Conservation (phyloP, 2,113 vertebrate species). For the Proteles cristata region DNA sequence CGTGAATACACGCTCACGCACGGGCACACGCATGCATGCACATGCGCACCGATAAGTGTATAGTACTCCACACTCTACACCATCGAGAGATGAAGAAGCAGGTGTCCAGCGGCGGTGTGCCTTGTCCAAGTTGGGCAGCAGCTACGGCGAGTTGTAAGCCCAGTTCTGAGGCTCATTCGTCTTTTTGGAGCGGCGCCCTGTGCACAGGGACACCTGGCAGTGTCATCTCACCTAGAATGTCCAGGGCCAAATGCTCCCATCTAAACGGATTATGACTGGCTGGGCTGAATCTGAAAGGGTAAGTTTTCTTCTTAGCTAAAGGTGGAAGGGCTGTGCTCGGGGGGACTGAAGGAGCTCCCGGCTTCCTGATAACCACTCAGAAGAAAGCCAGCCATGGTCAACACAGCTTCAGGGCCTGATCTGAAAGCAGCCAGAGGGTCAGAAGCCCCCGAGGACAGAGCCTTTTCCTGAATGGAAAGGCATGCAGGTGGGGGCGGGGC, state of each 20-base stretch:
- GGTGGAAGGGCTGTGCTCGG: not conserved
- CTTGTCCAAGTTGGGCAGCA: not conserved
- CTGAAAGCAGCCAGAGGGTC: not conserved
- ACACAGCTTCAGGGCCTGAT: not conserved
- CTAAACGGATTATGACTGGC: not conserved
- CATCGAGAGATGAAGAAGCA: not conserved
- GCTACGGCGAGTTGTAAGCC: accelerated
- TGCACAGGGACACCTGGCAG: not conserved
- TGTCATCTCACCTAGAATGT: not conserved
- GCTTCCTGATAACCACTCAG: not conserved
- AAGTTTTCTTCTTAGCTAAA: not conserved
- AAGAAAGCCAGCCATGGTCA: not conserved
- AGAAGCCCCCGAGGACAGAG: not conserved
- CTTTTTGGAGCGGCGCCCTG: not conserved
- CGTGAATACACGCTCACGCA: no score
- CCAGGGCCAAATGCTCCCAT: not conserved
- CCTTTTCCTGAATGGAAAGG: not conserved
- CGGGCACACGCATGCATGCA: not conserved
- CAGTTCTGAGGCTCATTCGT: not conserved
- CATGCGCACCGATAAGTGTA: no score
- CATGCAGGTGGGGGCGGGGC: no score
- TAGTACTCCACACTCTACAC: not conserved
- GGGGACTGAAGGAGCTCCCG: not conserved
- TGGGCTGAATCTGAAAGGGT: not conserved
- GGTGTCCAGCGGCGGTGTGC: not conserved